These are phyloP conservation scores for Drosophila arizonae DNA, from an alignment of 1,140 invertebrate species.

Conservation along the genomic window DNA sequence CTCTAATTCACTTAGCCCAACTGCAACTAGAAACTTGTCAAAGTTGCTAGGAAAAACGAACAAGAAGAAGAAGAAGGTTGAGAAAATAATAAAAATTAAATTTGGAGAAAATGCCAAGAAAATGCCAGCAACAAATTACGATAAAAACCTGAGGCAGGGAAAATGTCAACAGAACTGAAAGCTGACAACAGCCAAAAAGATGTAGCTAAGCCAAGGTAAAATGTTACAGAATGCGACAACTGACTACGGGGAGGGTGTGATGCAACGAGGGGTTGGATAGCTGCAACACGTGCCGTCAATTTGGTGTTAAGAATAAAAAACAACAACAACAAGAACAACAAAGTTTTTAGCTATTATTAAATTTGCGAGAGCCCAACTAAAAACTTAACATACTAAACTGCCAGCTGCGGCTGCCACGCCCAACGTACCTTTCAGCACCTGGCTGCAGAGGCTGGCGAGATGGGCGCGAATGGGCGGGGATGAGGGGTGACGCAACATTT, in stretches of 20 bases:
- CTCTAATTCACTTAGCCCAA: slow-evolving; percentile 59
- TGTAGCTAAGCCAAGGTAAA: slow-evolving; percentile 5
- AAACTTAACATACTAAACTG: slow-evolving; percentile 45
- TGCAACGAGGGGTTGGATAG: background rate
- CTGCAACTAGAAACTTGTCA: slow-evolving; percentile 50
- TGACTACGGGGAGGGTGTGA: background rate
- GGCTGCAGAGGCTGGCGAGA: background rate
- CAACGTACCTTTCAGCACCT: slow-evolving; percentile 58
- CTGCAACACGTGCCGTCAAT: slow-evolving; percentile 38
- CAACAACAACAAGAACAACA: slow-evolving; percentile 14
- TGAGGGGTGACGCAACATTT: slow-evolving; percentile 39
- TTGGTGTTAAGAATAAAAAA: slow-evolving; percentile 34
- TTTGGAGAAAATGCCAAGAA: slow-evolving; percentile 50
- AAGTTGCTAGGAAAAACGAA: slow-evolving; percentile 9
- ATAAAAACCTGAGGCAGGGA: slow-evolving; percentile 38
- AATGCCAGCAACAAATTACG: slow-evolving; percentile 40
- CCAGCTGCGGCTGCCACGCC: slow-evolving; percentile 48
- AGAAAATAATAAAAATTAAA: slow-evolving; percentile 38
- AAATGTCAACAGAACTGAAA: slow-evolving; percentile 41
- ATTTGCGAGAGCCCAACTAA: slow-evolving; percentile 51
- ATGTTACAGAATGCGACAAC: background rate
- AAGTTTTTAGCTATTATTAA: slow-evolving; percentile 71
- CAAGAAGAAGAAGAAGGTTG: too few species aligned
- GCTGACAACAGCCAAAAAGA: slow-evolving; percentile 24
- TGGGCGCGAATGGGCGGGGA: too few species aligned